phyloP scores from a whole-genome alignment of 2,797 vertebrate species.

The Tamandua tetradactyla region DNA sequence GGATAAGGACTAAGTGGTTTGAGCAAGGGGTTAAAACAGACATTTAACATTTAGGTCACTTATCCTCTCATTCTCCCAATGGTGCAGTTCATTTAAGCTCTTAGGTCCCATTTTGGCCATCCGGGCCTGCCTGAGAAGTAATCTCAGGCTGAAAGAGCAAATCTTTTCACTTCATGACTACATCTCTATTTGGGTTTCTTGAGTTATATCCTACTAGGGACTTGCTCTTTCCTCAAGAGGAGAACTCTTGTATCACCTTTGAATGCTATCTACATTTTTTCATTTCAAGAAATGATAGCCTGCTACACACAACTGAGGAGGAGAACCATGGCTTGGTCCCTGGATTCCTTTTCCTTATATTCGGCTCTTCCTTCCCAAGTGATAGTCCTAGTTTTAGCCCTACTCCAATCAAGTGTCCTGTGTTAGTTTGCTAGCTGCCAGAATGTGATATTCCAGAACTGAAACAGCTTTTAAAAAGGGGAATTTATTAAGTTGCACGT shows the following conservation, averaged over 20 bases:
- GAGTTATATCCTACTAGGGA: not conserved
- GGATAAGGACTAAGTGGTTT: not conserved
- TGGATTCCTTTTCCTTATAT: not conserved
- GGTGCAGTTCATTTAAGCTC: conserved; percentile 16
- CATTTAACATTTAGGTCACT: conserved; percentile 32
- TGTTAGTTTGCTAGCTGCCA: too few species aligned
- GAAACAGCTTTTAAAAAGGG: too few species aligned
- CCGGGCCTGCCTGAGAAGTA: not conserved
- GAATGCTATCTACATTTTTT: not conserved
- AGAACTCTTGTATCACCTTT: not conserved
- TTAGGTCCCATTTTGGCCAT: not conserved
- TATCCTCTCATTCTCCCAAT: not conserved
- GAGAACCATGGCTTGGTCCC: not conserved
- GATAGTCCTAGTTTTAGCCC: not conserved
- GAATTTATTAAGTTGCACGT: too few species aligned
- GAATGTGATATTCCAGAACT: too few species aligned
- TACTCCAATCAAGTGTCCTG: not conserved
- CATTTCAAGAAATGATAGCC: not conserved
- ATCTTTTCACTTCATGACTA: not conserved
- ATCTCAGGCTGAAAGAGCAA: not conserved
- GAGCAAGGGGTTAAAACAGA: not conserved
- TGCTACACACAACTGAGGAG: not conserved
- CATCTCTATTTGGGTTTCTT: not conserved
- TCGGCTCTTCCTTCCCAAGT: not conserved
- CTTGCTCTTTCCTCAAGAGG: not conserved